phyloP scores from a whole-genome alignment of 64 coral and sea anemone species.

The Pocillopora verrucosa region DNA sequence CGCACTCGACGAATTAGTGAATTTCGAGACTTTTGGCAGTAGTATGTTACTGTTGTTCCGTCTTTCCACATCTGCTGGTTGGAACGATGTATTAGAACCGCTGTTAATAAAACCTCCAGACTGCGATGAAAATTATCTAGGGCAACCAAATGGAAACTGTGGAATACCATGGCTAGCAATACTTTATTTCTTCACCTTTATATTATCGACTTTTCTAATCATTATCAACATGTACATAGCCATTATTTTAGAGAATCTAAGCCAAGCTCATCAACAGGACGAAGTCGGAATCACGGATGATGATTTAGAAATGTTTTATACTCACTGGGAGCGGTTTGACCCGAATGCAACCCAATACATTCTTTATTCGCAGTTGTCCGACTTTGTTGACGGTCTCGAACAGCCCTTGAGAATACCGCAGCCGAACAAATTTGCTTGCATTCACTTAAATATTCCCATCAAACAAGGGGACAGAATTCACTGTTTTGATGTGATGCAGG shows the following conservation, averaged over 20 bases:
- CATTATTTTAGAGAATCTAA: conserved; percentile 95
- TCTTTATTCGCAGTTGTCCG: conserved; percentile 71
- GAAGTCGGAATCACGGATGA: conserved; percentile 95
- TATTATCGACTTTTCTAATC: conserved; percentile 89
- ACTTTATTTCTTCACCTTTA: conserved; percentile 77
- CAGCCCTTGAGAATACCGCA: conserved; percentile 78
- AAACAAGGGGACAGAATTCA: conserved; percentile 89
- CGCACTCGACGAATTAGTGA: conserved; percentile 84
- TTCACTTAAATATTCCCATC: conserved; percentile 90
- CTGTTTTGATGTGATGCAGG: conserved; percentile 98
- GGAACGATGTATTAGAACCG: conserved; percentile 91
- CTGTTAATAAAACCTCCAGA: conserved; percentile 72
- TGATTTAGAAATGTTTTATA: conserved; percentile 97
- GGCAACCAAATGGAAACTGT: conserved; percentile 78
- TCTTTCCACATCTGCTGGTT: conserved; percentile 89
- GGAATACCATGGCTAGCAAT: conserved; percentile 84
- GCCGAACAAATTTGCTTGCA: conserved; percentile 84
- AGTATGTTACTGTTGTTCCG: conserved; percentile 91
- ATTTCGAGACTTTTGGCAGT: conserved; percentile 89
- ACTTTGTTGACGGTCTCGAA: conserved; percentile 92
- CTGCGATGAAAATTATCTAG: conserved; percentile 62
- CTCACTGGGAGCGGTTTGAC: conserved; percentile 83
- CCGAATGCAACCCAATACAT: conserved; percentile 87
- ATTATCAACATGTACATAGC: conserved; percentile 99
- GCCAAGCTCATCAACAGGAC: conserved; percentile 79